Base-by-base conservation (phyloP, 2,888 invertebrate species). In the Formica aserva region DNA sequence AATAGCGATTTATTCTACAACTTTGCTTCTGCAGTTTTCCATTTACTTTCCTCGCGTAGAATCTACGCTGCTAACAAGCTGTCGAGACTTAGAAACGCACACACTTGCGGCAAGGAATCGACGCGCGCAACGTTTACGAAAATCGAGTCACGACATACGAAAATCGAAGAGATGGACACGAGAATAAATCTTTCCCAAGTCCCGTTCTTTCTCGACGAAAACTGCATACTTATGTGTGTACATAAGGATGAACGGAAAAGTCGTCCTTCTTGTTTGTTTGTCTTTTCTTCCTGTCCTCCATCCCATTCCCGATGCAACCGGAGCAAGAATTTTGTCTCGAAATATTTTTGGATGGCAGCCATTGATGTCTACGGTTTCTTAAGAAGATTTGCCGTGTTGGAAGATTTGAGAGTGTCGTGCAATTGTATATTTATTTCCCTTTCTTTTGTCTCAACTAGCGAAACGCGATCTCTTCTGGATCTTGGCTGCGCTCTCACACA, bases 291-390 rank as follows among this genome's bases (percentile, higher is more conserved):
- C 52, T 41, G 29, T 71, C 63, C 62, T 69, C 76, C 18, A 45
- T 48, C 22, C 72, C 62, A 57, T 26, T 65, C 75, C 74, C 62
- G 80, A 85, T 84, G 88, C 85, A 86, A 87, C 82, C 76, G n/a
- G n/a, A 52, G 32, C 74, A 60, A 48, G 74, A 84, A 86, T 86
- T 85, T 82, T 77, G 76, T 81, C 82, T 80, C n/a, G 86, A 76
- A 89, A 91, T 89, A 90, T 91, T 90, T 89, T 91, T 90, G 90
- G 91, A 90, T 86, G 84, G 81, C 85, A 88, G 90, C 90, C 90
- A 89, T 84, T 82, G 69, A 38, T 62, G 85, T 82, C 75, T 82
- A 48, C 85, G 65, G 55, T 72, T 32, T 57, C 60, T 26, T 63
- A 66, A 76, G 48, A 83, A 72, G 26, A 72, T 80, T 57, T 63